A percentile compares a stretch with the other conserved stretches of the same genome.
phyloP scores from a whole-genome alignment of 1,140 invertebrate species.

The Cydia strobilella region DNA sequence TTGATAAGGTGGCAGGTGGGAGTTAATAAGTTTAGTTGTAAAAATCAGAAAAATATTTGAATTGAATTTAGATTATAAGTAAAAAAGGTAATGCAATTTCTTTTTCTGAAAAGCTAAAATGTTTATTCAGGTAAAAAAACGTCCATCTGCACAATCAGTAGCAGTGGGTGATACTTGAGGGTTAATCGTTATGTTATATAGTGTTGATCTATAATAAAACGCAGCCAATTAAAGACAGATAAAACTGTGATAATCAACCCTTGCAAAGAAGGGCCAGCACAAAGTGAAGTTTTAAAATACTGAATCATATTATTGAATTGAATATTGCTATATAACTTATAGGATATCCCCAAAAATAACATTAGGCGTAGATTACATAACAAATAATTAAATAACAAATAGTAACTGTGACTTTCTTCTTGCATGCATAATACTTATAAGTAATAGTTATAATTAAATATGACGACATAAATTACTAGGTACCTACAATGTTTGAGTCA shows the following conservation, averaged over 20 bases:
- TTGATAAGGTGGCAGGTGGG: not conserved
- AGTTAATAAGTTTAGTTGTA: not conserved
- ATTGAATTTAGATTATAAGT: not conserved
- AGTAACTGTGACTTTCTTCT: conserved; percentile 28
- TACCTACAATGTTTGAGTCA: conserved; percentile 29
- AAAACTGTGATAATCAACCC: not conserved
- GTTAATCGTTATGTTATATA: not conserved
- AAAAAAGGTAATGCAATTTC: not conserved
- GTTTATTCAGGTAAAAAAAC: no score
- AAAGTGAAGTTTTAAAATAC: conserved; percentile 26
- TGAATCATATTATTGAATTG: conserved; percentile 22
- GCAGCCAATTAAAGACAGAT: not conserved
- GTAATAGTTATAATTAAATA: conserved; percentile 25
- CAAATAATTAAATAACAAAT: conserved; percentile 26
- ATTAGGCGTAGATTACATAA: conserved; percentile 22
- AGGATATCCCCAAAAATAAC: conserved; percentile 14
- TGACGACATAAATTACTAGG: conserved; percentile 26
- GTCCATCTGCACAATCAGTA: not conserved
- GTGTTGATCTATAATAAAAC: not conserved
- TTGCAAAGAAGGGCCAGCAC: not conserved
- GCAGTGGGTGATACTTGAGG: not conserved
- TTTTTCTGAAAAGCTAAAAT: no score
- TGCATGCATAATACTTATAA: conserved; percentile 25
- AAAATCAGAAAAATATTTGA: not conserved
- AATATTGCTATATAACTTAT: conserved; percentile 22